Conservation (phyloP, 2,797 vertebrate species). For the Sebastolobus altivelis region DNA sequence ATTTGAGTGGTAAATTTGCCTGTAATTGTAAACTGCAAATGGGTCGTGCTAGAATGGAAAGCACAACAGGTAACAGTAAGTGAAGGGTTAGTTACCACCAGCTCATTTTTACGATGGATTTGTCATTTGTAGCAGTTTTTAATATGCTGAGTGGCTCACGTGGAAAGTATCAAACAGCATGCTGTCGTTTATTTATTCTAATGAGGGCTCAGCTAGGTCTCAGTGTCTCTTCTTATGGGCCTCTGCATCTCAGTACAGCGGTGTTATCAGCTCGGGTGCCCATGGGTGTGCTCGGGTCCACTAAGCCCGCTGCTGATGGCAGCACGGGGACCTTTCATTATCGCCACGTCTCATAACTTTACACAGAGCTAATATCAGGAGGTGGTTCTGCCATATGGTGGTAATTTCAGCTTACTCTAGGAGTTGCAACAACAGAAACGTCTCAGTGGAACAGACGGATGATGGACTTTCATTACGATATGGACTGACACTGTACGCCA, state of each 20-base stretch:
- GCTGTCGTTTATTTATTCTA: slow-evolving; percentile 21
- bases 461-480: slow-evolving; percentile 42
- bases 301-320: slow-evolving; percentile 51
- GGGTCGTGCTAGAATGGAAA: not conserved
- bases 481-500: slow-evolving; percentile 15
- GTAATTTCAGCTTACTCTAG: slow-evolving; percentile 57
- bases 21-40: not conserved
- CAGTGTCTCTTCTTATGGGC: slow-evolving; percentile 12
- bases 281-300: slow-evolving; percentile 44
- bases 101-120: not conserved
- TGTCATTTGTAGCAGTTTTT: not conserved
- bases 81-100: not conserved
- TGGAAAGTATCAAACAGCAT: not conserved
- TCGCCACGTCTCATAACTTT: slow-evolving; percentile 55
- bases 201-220: slow-evolving; percentile 21
- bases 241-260: slow-evolving; percentile 13
- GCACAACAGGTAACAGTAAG: not conserved
- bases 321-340: slow-evolving; percentile 63
- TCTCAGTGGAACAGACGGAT: slow-evolving; percentile 42
- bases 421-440: slow-evolving; percentile 50
- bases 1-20: not conserved
- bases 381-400: slow-evolving; percentile 51
- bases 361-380: slow-evolving; percentile 59
- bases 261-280: slow-evolving; percentile 36
- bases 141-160: not conserved